These are phyloP conservation scores for Prinia subflava DNA, from an alignment of 2,113 vertebrate genomes.

Conservation along the genomic window DNA sequence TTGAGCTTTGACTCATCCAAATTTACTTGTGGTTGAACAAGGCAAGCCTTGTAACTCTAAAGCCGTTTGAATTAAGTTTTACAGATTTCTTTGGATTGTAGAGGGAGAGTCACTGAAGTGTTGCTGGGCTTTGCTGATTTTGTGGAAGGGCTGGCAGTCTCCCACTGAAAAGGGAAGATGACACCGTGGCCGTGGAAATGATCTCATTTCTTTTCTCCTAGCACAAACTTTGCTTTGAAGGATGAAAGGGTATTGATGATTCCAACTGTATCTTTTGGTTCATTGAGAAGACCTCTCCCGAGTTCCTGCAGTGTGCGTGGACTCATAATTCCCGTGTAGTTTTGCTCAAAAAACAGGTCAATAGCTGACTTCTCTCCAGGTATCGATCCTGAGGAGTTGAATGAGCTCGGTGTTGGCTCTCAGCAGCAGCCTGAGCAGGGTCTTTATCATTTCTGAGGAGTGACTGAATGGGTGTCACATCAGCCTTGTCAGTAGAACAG, in stretches of 20 bases:
- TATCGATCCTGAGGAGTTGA: background rate
- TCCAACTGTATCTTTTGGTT: background rate
- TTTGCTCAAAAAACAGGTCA: background rate
- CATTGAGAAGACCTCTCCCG: background rate
- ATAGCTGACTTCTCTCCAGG: background rate
- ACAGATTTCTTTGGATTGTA: background rate
- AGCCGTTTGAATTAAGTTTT: background rate
- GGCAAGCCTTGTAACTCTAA: background rate
- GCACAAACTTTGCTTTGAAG: background rate
- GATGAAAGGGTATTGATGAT: background rate
- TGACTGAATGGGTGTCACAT: background rate
- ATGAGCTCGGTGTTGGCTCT: background rate
- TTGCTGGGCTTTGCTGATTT: background rate
- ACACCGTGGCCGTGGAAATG: accelerated
- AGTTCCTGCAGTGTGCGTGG: background rate
- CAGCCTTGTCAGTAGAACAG: background rate
- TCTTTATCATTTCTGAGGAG: background rate
- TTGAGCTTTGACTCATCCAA: background rate
- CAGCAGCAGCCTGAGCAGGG: background rate
- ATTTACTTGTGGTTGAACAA: background rate
- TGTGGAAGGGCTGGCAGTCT: background rate
- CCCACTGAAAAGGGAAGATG: background rate
- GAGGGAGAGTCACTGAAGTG: background rate
- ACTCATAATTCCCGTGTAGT: background rate
- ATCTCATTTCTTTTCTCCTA: background rate